Base-by-base conservation (phyloP, 2,797 vertebrate species). In the Pseudochaenichthys georgianus region DNA sequence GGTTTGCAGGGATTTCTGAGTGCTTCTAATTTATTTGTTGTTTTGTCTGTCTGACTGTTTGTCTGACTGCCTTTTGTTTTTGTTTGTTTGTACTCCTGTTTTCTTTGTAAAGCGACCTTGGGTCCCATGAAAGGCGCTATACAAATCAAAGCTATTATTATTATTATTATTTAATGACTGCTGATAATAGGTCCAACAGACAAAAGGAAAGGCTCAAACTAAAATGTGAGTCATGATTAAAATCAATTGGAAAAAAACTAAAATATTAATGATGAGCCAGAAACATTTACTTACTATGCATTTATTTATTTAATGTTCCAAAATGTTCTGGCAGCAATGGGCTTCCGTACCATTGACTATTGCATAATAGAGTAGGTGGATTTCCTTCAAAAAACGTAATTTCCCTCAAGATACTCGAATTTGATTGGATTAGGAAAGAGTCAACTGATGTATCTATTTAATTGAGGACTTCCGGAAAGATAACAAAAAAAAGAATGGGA, bases 371-470 rank as follows among this genome's bases (percentile, higher is more conserved):
- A 28, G 34, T 38, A 2, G 34, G 34, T 38, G 34, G 34, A 38
- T 7, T 6, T 38, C 34, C 34, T 38, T 38, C 34, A 38, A 38
- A 38, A 28, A 38, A 38, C 2, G 34, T 38, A 38, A 43, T 73
- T 74, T 76, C 61, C 64, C 23, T 19, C 10, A 19, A 52, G 8
- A 54, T 34, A 21, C 42, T 28, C 28, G 1, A 28, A 28, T 28
- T 28, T 46, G 70, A 69, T 68, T 48, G 34, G 13, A 80, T 79
- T 43, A 43, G 38, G 34, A 50, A 45, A 75, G 21, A 75, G 50
- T 66, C 13, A 61, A 13, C 45, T 45, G 53, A 58, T 10, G 0
- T 21, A 55, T 9, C 0, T 54, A 64, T 12, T 76, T 64, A 68
- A 57, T 34, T 42, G 45, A 77, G 55, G 17, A 52, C 46, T 46